Evolutionary conservation across 2,888 invertebrate genomes (phyloP).

Genomic region (Syrphus vitripennis): DNA sequence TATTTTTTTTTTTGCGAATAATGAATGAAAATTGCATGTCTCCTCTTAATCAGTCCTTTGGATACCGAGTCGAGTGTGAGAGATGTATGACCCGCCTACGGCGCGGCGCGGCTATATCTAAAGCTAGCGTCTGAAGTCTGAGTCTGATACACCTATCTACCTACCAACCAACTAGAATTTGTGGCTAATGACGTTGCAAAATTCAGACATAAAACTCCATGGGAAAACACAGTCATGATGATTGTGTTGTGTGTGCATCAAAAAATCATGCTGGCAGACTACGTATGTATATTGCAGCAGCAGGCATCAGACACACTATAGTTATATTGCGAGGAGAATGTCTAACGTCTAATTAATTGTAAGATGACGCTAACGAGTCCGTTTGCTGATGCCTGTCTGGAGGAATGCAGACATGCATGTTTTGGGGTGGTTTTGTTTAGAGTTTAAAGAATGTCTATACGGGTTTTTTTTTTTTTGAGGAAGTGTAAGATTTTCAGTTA

Average conservation of each 20-base stretch:
- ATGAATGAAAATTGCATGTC: constrained; percentile 69
- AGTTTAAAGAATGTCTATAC: neutral
- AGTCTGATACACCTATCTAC: neutral
- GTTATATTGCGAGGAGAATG: constrained; percentile 37
- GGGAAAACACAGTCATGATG: constrained; percentile 44
- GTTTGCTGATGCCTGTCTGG: neutral
- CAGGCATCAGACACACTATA: constrained; percentile 50
- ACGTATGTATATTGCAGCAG: neutral
- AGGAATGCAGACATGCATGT: constrained; percentile 46
- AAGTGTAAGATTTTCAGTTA: neutral
- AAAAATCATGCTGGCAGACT: constrained; percentile 6
- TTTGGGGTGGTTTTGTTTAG: constrained; percentile 1
- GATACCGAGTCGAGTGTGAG: constrained; percentile 17
- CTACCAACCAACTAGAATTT: neutral
- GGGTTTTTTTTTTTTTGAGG: neutral
- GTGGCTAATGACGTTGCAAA: constrained; percentile 40
- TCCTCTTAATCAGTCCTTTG: constrained; percentile 48
- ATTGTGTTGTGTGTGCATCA: no score
- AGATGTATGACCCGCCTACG: constrained; percentile 47
- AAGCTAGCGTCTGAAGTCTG: constrained; percentile 6
- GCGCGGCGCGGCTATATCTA: constrained; percentile 12
- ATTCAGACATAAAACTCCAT: neutral
- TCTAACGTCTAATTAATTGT: constrained; percentile 63
- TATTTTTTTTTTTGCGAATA: constrained; percentile 20
- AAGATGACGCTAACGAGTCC: constrained; percentile 63